Percentiles rank a stretch among this genome's conserved stretches.
phyloP scores from a whole-genome alignment of 2,797 vertebrate genomes.

The Sarcophilus harrisii region DNA sequence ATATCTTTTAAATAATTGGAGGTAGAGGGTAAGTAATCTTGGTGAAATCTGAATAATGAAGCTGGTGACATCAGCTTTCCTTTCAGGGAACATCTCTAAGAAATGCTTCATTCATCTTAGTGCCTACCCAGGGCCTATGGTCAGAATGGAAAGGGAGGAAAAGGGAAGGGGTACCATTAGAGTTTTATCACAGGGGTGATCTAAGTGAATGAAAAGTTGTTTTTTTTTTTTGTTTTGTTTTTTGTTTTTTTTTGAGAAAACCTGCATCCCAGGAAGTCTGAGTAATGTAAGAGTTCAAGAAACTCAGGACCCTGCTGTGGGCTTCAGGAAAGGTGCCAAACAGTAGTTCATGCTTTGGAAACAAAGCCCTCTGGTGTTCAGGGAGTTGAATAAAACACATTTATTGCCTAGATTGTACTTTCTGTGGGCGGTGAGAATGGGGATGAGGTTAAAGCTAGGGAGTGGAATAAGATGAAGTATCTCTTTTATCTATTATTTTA shows the following conservation, averaged over 20 bases:
- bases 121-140: not conserved
- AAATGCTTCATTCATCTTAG: not conserved
- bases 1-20: not conserved
- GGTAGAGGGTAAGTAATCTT: not conserved
- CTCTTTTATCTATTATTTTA: not conserved
- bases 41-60: not conserved
- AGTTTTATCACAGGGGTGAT: not conserved
- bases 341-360: conserved; percentile 75
- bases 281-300: not conserved
- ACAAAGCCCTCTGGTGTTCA: conserved; percentile 76
- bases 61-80: not conserved
- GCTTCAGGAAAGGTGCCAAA: conserved; percentile 77
- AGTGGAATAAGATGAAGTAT: not conserved
- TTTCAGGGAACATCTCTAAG: not conserved
- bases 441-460: not conserved
- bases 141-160: not conserved
- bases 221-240: too few relatives aligned
- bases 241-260: not conserved
- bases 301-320: conserved; percentile 16
- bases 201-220: not conserved
- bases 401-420: not conserved
- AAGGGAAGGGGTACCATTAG: not conserved
- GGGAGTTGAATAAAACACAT: conserved; percentile 55
- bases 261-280: not conserved
- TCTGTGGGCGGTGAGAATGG: not conserved